phyloP scores from a whole-genome alignment of 2,797 vertebrate genomes.

The Phalanger gymnotis region DNA sequence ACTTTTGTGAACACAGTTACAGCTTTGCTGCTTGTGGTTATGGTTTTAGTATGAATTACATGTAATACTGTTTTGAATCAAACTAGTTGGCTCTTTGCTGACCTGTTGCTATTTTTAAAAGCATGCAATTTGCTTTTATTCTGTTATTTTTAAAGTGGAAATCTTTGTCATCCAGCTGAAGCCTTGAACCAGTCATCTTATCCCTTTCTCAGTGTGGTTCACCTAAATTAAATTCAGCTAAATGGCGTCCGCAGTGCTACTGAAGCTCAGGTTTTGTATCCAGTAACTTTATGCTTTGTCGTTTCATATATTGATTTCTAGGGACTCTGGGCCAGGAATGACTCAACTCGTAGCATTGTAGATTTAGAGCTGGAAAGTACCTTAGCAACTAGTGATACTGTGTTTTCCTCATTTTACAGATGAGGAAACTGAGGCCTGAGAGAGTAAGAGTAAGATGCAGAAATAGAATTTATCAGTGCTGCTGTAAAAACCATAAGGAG shows the following conservation, averaged over 20 bases:
- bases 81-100: slow-evolving; percentile 40
- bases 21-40: slow-evolving; percentile 68
- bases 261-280: not conserved
- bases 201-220: not conserved
- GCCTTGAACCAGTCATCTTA: not conserved
- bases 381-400: too few relatives aligned
- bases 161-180: not conserved
- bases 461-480: not conserved
- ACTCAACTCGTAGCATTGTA: not conserved
- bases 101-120: slow-evolving; percentile 67
- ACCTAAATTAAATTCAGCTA: not conserved
- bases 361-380: not conserved
- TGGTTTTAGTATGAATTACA: slow-evolving; percentile 55
- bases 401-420: not conserved
- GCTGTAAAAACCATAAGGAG: not conserved
- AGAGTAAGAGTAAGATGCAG: not conserved
- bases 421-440: not conserved
- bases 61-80: slow-evolving; percentile 65
- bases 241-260: not conserved
- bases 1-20: slow-evolving; percentile 65
- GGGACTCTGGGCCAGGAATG: not conserved
- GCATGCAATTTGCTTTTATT: not conserved
- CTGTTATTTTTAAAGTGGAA: not conserved
- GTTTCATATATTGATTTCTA: not conserved
- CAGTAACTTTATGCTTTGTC: not conserved